phyloP scores from a whole-genome alignment of 2,797 vertebrate species.

The Syngnathus rostellatus region DNA sequence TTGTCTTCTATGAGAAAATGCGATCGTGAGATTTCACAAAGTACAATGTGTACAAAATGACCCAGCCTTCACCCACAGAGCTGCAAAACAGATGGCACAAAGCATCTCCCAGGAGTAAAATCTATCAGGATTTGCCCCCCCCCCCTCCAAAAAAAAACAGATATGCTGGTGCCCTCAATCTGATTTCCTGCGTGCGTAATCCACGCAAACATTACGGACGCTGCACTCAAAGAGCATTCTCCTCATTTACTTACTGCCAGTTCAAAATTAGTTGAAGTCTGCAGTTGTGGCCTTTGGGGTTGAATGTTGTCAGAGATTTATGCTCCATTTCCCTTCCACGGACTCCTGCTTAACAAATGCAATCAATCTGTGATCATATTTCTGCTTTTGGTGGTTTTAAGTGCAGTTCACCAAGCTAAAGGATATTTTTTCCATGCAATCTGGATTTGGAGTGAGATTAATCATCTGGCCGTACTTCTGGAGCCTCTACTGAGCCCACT shows the following conservation, averaged over 20 bases:
- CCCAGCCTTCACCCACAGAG: slow-evolving; percentile 1
- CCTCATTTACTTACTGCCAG: background rate
- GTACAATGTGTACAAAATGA: background rate
- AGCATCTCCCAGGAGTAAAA: slow-evolving; percentile 10
- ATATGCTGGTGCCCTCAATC: slow-evolving; percentile 26
- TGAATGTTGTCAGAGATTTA: background rate
- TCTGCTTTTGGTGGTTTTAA: background rate
- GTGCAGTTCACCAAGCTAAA: background rate
- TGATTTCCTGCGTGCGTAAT: slow-evolving; percentile 27
- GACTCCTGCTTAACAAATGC: background rate
- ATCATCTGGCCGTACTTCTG: background rate
- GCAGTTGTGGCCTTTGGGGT: background rate
- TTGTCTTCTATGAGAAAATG: background rate
- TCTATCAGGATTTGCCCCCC: background rate
- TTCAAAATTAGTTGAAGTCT: slow-evolving; percentile 1
- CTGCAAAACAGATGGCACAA: slow-evolving; percentile 10
- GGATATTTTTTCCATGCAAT: background rate
- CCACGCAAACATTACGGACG: slow-evolving; percentile 15
- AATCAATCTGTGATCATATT: background rate
- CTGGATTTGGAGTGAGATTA: background rate
- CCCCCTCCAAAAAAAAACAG: background rate
- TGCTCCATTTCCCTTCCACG: background rate
- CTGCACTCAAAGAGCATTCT: background rate
- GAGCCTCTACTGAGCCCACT: background rate
- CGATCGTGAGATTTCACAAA: background rate